phyloP scores from a whole-genome alignment of 92 coral and sea anemone genomes.

The Isaurus tuberculatus region DNA sequence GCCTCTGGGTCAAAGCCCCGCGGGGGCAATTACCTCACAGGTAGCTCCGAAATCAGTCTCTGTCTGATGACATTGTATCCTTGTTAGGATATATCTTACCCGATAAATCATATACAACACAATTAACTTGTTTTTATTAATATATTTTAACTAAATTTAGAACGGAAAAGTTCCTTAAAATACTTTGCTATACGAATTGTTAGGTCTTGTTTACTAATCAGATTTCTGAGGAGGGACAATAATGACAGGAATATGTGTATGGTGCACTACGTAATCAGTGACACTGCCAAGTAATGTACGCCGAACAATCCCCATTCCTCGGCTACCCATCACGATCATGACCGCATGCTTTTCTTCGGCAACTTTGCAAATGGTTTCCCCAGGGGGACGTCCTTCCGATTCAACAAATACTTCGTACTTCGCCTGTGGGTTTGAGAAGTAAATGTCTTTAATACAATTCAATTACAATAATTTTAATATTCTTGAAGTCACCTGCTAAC shows the following conservation, averaged over 20 bases:
- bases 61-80: too few relatives aligned
- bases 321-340: conserved; percentile 71
- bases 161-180: too few relatives aligned
- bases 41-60: too few relatives aligned
- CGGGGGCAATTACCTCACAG: too few relatives aligned
- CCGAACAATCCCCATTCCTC: conserved; percentile 80
- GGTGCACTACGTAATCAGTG: conserved; percentile 74
- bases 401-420: conserved; percentile 66
- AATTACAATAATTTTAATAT: too few relatives aligned
- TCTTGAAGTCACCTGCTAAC: too few relatives aligned
- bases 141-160: too few relatives aligned
- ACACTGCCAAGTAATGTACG: conserved; percentile 86
- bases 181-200: too few relatives aligned
- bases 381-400: conserved; percentile 64
- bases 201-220: neutral
- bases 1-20: too few relatives aligned
- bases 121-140: too few relatives aligned
- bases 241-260: conserved; percentile 71
- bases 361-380: conserved; percentile 72
- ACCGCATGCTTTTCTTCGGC: conserved; percentile 72
- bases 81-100: too few relatives aligned
- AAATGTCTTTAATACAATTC: neutral
- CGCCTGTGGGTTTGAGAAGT: conserved; percentile 32
- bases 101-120: too few relatives aligned
- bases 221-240: conserved; percentile 59